Percentiles rank a stretch among this genome's conserved stretches.
Conservation (phyloP, 2,797 vertebrate species). For the Neopelma chrysocephalum region DNA sequence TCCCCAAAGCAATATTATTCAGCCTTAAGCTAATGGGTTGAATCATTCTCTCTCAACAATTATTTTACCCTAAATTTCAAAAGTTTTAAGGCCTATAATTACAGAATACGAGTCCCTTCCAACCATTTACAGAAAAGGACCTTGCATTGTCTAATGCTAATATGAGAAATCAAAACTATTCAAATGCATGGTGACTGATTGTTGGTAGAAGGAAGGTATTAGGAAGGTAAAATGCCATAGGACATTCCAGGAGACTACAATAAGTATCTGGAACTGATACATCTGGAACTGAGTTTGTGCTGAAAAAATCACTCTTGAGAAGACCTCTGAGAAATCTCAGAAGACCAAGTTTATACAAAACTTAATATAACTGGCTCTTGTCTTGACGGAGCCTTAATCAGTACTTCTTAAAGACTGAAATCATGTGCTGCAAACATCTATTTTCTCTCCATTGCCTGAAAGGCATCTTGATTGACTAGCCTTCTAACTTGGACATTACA, state of each 20-base stretch:
- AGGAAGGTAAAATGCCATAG: neutral
- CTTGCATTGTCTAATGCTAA: neutral
- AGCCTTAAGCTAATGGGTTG: neutral
- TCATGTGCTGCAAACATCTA: neutral
- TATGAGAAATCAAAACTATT: neutral
- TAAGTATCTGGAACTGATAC: neutral
- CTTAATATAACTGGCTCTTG: neutral
- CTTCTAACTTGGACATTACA: neutral
- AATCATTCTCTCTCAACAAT: neutral
- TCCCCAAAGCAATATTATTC: neutral
- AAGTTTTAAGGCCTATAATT: neutral
- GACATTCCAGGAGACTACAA: neutral
- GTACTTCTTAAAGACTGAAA: neutral
- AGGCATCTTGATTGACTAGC: neutral
- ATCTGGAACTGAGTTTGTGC: neutral
- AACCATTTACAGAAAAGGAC: neutral
- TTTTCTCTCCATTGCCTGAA: neutral
- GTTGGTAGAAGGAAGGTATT: neutral
- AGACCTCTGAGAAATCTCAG: neutral
- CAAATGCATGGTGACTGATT: neutral
- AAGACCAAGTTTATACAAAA: neutral
- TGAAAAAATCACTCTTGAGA: neutral
- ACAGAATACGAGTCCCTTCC: neutral
- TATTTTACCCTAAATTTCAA: neutral
- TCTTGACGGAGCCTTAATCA: neutral